These are phyloP conservation scores for Neostethus bicornis DNA, from an alignment of 2,797 vertebrate genomes.

Conservation along the genomic window DNA sequence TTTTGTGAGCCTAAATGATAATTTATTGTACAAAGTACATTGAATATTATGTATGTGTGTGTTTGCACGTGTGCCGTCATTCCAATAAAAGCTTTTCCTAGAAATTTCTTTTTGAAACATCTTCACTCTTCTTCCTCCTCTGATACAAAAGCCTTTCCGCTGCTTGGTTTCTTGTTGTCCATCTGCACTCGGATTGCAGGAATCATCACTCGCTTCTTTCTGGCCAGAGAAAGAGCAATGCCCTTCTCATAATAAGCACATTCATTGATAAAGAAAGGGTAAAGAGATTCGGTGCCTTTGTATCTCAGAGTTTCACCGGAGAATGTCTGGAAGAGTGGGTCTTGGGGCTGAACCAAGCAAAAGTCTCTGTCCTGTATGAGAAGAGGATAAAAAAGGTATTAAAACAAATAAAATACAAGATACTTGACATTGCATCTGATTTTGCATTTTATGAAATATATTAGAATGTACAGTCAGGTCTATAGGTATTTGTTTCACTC, in stretches of 20 bases:
- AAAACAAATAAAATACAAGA: too few species aligned
- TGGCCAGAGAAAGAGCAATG: slow-evolving; percentile 76
- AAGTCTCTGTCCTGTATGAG: slow-evolving; percentile 81
- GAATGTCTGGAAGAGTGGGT: slow-evolving; percentile 83
- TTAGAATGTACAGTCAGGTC: too few species aligned
- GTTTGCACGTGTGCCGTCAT: slow-evolving; percentile 29
- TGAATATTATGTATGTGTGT: slow-evolving; percentile 22
- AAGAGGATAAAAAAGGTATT: too few species aligned
- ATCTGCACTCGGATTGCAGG: slow-evolving; percentile 63
- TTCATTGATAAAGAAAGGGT: slow-evolving; percentile 86
- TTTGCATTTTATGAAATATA: too few species aligned
- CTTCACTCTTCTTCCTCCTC: slow-evolving; percentile 55
- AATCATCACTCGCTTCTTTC: slow-evolving; percentile 60
- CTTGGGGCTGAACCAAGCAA: slow-evolving; percentile 74
- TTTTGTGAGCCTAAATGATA: slow-evolving; percentile 32
- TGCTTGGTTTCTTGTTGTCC: slow-evolving; percentile 23
- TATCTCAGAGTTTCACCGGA: slow-evolving; percentile 77
- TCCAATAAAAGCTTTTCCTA: slow-evolving; percentile 61
- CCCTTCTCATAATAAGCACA: slow-evolving; percentile 85
- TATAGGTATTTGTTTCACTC: too few species aligned
- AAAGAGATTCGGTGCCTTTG: slow-evolving; percentile 69
- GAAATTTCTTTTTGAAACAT: slow-evolving; percentile 22
- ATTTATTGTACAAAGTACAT: slow-evolving; percentile 28
- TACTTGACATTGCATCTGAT: too few species aligned
- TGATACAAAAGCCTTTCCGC: slow-evolving; percentile 23